Conservation (phyloP, 2,113 vertebrate species). For the Capreolus pygargus region DNA sequence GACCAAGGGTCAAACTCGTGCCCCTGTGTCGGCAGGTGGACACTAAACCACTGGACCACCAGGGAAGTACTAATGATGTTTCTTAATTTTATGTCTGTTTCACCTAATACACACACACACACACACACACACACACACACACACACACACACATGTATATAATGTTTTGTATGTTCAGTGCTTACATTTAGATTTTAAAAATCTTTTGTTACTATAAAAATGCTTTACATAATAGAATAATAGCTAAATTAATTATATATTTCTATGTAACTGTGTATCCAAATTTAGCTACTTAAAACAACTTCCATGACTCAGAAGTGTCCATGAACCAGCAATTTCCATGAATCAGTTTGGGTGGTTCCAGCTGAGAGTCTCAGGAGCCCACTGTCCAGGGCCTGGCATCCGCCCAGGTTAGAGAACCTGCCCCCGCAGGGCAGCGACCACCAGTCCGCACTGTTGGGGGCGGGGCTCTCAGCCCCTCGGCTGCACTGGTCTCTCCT, state of each 20-base stretch:
- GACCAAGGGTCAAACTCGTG: neutral
- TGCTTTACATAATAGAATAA: neutral
- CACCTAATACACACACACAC: neutral
- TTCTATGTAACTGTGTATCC: neutral
- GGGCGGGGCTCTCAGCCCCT: neutral
- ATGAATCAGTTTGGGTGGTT: neutral
- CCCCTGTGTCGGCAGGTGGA: neutral
- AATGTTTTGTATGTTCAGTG: neutral
- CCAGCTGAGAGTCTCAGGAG: neutral
- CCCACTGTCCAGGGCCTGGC: neutral
- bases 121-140: no score
- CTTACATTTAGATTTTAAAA: neutral
- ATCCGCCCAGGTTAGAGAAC: neutral
- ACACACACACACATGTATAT: neutral
- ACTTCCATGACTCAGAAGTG: neutral
- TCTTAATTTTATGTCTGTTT: neutral
- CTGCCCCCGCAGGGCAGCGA: fast-evolving
- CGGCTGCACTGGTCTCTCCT: neutral
- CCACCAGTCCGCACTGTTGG: fast-evolving
- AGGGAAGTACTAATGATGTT: neutral
- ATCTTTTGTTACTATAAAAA: neutral
- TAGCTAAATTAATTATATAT: neutral
- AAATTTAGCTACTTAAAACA: neutral
- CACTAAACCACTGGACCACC: neutral
- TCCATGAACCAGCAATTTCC: neutral